Conservation (phyloP, 1,140 invertebrate genomes). For the Epicauta chinensis region DNA sequence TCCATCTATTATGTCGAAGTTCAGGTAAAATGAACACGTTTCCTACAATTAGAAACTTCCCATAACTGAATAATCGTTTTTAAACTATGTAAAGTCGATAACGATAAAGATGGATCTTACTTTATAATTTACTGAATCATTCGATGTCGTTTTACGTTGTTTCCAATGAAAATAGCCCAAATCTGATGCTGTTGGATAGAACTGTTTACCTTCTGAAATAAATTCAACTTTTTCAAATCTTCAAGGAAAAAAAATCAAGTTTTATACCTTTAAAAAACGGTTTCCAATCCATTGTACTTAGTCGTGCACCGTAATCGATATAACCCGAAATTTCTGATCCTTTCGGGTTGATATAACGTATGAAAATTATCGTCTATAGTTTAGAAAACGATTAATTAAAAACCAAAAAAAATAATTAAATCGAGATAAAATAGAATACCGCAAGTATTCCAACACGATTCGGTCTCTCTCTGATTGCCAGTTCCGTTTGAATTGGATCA, state of each 20-base stretch:
- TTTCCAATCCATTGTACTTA: slow-evolving; percentile 64
- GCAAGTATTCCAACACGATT: slow-evolving; percentile 47
- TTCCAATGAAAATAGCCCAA: slow-evolving; percentile 71
- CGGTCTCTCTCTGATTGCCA: slow-evolving; percentile 59
- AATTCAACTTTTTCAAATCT: slow-evolving; percentile 3
- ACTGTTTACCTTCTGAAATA: slow-evolving; percentile 45
- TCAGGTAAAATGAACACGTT: too few species aligned
- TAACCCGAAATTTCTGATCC: slow-evolving; percentile 71
- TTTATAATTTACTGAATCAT: slow-evolving; percentile 61
- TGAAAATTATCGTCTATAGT: slow-evolving; percentile 63
- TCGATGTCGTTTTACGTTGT: slow-evolving; percentile 54
- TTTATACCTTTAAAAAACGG: slow-evolving; percentile 55
- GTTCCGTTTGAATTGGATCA: slow-evolving; percentile 55
- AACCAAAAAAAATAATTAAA: neutral
- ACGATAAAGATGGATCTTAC: slow-evolving; percentile 5
- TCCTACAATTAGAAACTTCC: too few species aligned
- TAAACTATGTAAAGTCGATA: neutral
- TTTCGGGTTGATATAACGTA: slow-evolving; percentile 54
- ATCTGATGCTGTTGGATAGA: slow-evolving; percentile 58
- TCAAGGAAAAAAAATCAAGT: neutral
- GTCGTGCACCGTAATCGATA: slow-evolving; percentile 66
- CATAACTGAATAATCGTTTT: neutral
- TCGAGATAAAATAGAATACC: neutral
- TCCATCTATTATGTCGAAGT: too few species aligned
- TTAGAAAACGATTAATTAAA: neutral